Base-by-base conservation (phyloP, 2,888 invertebrate species). In the Cactoblastis cactorum region DNA sequence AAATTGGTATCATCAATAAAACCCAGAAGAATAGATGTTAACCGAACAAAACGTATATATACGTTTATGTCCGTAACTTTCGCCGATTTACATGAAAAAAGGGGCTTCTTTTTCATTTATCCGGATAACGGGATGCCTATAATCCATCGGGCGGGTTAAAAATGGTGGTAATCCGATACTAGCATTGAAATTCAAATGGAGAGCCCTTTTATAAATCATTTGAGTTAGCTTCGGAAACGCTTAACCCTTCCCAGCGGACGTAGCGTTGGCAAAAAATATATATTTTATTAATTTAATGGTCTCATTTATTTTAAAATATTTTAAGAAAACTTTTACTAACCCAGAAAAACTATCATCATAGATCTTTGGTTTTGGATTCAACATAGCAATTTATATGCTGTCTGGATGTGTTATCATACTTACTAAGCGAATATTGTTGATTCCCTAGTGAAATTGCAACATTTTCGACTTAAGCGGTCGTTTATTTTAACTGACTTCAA, bases 151-250 rank as follows among this genome's bases (percentile, higher is more conserved):
- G 51, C 52, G 58, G 56, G 60, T 61, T 71, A 68, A 67, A 64
- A 69, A 65, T 62, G 65, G 62, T 53, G 59, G 78, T 77, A 79
- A 83, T 77, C 77, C 75, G 69, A 78, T 72, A 77, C 80, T 71
- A 65, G 61, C 74, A 83, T 86, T 84, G 75, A 70, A 69, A 85
- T 87, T 86, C 80, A 85, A 85, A 87, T 86, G 76, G 80, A 71
- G 67, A 74, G 72, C 71, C 74, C 78, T 82, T 85, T 85, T 84
- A 77, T 86, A 83, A 81, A 85, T 84, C 83, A 85, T 83, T 77
- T 72, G 72, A 71, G 69, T 62, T 63, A 71, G 76, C 69, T 77
- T 75, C 75, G 71, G 74, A 70, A 69, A 66, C 69, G 71, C 68
- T 74, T 69, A 74, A 74, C 74, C 79, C 70, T 70, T 74, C 41